Conservation (phyloP, 2,113 vertebrate species). For the Oncorhynchus gorbuscha region DNA sequence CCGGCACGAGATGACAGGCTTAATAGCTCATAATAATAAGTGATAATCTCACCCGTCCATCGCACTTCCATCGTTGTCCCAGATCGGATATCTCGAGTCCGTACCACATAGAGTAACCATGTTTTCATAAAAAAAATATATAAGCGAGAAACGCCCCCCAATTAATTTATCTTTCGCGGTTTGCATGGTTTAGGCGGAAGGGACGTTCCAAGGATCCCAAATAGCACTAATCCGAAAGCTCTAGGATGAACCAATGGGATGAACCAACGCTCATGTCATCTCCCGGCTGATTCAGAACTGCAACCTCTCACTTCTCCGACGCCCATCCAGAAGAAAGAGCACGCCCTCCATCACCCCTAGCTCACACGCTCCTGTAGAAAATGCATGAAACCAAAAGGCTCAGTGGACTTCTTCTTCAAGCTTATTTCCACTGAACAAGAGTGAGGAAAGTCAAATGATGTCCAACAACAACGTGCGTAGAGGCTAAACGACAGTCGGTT, state of each 20-base stretch:
- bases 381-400: not conserved
- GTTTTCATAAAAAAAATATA: conserved; percentile 52
- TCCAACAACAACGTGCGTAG: not conserved
- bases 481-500: too few species aligned
- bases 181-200: conserved; percentile 6
- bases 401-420: not conserved
- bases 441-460: not conserved
- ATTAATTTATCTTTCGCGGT: conserved; percentile 57
- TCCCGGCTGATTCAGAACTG: conserved; percentile 57
- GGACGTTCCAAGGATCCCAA: too few species aligned
- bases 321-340: not conserved
- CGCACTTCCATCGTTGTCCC: conserved; percentile 31
- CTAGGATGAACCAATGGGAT: conserved; percentile 32
- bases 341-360: not conserved
- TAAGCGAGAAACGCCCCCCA: conserved; percentile 65
- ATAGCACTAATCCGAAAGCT: not conserved
- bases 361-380: conserved; percentile 5
- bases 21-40: conserved; percentile 8
- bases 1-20: too few species aligned
- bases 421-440: conserved; percentile 18
- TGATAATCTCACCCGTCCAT: conserved; percentile 52
- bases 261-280: conserved; percentile 41
- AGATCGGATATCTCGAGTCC: conserved; percentile 37
- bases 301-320: conserved; percentile 56
- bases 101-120: conserved; percentile 52